Evolutionary conservation across 1,140 invertebrate genomes (phyloP).

Genomic region (Sesamia nonagrioides): DNA sequence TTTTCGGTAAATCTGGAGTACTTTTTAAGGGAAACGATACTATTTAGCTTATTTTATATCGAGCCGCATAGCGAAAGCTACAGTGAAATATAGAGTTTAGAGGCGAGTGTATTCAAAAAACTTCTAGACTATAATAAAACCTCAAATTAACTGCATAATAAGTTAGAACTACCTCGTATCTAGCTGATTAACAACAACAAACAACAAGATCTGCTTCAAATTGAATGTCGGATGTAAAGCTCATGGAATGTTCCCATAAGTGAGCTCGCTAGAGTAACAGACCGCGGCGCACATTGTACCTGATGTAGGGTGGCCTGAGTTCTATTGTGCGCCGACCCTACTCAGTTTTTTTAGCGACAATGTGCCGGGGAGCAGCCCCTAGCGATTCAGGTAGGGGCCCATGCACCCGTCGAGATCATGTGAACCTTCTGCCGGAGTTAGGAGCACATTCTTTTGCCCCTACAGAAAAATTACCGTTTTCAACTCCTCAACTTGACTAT

Average conservation of each 20-base stretch:
- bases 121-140: no score
- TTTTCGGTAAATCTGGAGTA: no score
- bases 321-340: constrained; percentile 81
- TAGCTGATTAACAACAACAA: background rate
- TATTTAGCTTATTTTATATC: no score
- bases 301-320: constrained; percentile 63
- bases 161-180: background rate
- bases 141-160: background rate
- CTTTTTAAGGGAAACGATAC: no score
- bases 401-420: constrained; percentile 71
- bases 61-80: no score
- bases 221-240: background rate
- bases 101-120: no score
- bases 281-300: constrained; percentile 68
- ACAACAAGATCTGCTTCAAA: constrained; percentile 1
- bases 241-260: constrained; percentile 30
- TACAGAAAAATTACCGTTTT: background rate
- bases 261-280: constrained; percentile 35
- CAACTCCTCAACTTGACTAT: background rate
- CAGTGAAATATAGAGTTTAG: no score
- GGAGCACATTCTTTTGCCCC: constrained; percentile 59
- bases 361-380: constrained; percentile 77
- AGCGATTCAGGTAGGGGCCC: constrained; percentile 76
- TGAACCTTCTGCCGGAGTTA: constrained; percentile 56
- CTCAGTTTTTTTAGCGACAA: constrained; percentile 82